phyloP scores from a whole-genome alignment of 1,140 invertebrate genomes.

The Sinella curviseta region DNA sequence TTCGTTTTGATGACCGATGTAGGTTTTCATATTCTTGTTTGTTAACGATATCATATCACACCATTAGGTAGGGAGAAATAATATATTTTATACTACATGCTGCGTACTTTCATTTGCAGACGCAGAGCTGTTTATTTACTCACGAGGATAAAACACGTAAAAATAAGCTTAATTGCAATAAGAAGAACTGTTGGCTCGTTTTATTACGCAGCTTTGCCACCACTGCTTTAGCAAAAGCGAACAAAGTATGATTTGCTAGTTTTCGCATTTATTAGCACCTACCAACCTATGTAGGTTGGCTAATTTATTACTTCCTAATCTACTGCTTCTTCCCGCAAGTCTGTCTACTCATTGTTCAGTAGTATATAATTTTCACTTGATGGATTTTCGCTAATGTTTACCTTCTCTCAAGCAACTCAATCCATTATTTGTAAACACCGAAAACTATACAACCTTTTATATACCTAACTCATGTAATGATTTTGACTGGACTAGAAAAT shows the following conservation, averaged over 20 bases:
- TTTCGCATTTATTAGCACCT: background rate
- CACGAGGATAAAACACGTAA: background rate
- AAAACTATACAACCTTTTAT: no score
- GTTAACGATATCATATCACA: no score
- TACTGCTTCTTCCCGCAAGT: background rate
- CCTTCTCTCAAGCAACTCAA: background rate
- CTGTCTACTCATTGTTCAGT: background rate
- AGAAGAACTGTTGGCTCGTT: background rate
- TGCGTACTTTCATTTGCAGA: background rate
- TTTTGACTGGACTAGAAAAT: no score
- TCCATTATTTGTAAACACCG: no score
- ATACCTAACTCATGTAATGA: no score
- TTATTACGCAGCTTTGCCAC: no score
- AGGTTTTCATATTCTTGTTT: no score
- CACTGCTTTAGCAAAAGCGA: no score
- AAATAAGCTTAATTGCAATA: background rate
- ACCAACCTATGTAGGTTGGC: background rate
- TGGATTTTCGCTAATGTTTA: background rate
- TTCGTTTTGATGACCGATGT: background rate
- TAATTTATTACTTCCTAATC: constrained; percentile 17
- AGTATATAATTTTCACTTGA: background rate
- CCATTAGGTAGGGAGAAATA: no score
- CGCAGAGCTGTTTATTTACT: background rate
- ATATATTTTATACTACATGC: no score
- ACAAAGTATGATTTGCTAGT: no score